These are phyloP conservation scores for Acrossocheilus wenchowensis DNA, from an alignment of 2,797 vertebrate genomes.

Conservation along the genomic window DNA sequence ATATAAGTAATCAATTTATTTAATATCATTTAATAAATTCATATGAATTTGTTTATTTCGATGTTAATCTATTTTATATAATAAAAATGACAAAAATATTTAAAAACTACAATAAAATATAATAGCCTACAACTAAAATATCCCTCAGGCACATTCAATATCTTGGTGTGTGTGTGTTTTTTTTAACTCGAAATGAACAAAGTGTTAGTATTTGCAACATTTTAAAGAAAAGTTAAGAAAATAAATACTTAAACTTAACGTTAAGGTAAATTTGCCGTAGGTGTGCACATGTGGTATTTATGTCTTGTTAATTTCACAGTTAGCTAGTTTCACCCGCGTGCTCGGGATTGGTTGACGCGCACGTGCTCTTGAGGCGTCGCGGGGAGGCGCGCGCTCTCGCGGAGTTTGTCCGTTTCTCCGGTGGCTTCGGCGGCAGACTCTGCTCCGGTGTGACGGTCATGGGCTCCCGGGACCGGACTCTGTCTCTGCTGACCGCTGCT, in stretches of 20 bases:
- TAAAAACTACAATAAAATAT: neutral
- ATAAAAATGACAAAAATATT: neutral
- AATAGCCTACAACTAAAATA: neutral
- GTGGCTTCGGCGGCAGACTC: neutral
- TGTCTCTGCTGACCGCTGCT: slow-evolving; percentile 31
- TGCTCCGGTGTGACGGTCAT: slow-evolving; percentile 27
- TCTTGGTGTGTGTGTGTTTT: no score
- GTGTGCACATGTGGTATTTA: neutral
- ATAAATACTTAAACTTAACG: neutral
- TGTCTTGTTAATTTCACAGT: neutral
- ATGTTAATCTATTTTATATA: neutral
- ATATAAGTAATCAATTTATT: no score
- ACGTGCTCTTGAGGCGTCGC: neutral
- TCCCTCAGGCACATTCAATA: neutral
- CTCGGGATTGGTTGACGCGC: neutral
- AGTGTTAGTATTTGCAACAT: neutral
- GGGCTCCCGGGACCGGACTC: slow-evolving; percentile 34
- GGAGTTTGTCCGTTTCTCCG: neutral
- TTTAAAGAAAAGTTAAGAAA: neutral
- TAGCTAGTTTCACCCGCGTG: neutral
- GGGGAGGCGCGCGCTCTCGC: neutral
- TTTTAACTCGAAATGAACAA: no score
- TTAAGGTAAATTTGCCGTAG: neutral
- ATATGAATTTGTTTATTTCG: no score
- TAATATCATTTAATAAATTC: no score